Conservation (phyloP, 1,140 invertebrate species). For the Myzus persicae region DNA sequence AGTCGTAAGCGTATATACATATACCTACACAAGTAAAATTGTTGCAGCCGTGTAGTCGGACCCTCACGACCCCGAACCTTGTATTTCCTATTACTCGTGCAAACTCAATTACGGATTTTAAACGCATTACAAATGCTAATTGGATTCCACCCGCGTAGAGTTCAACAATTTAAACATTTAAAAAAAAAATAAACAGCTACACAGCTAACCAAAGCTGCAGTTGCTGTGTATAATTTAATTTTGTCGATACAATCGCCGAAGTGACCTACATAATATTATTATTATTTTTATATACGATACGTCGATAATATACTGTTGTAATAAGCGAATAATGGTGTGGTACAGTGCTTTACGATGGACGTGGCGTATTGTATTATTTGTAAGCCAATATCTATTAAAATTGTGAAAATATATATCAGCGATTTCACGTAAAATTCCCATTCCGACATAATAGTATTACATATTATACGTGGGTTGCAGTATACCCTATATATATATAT, state of each 20-base stretch:
- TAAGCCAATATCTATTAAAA: neutral
- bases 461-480: neutral
- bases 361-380: neutral
- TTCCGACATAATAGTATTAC: neutral
- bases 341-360: too few relatives aligned
- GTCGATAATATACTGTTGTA: neutral
- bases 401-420: neutral
- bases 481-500: too few relatives aligned
- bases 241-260: neutral
- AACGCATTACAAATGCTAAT: conserved; percentile 16
- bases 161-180: conserved; percentile 13
- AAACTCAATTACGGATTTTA: conserved; percentile 18
- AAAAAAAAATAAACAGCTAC: conserved; percentile 3
- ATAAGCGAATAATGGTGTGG: neutral
- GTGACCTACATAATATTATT: neutral
- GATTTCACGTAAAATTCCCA: neutral
- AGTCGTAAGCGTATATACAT: neutral
- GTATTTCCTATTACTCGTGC: neutral
- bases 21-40: neutral
- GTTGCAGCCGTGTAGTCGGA: neutral
- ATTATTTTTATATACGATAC: neutral
- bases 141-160: neutral
- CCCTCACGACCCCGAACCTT: neutral
- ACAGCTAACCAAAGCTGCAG: neutral
- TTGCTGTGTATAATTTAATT: conserved; percentile 13